Evolutionary conservation across 2,797 vertebrate species (phyloP).

Genomic region (Epinephelus awoara): DNA sequence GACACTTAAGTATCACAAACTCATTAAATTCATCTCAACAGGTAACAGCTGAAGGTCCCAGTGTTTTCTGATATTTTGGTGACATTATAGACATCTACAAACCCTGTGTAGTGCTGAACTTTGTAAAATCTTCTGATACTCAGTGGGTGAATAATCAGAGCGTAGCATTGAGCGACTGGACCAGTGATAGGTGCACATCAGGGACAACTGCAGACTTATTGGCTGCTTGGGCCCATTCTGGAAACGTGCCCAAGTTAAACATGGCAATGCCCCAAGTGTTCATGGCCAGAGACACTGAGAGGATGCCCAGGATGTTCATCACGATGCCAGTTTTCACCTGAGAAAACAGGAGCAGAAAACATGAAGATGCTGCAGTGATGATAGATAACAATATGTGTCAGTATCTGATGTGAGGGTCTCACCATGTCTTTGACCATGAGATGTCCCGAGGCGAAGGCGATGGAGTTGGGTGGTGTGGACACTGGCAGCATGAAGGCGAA

Average conservation of each 20-base stretch:
- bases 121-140: conserved; percentile 4
- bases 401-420: conserved; percentile 44
- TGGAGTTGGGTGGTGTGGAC: conserved; percentile 97
- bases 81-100: conserved; percentile 11
- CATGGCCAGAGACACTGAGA: conserved; percentile 93
- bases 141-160: conserved; percentile 54
- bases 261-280: conserved; percentile 96
- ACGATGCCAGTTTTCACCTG: conserved; percentile 95
- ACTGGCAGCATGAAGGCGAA: conserved; percentile 98
- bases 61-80: conserved; percentile 13
- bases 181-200: conserved; percentile 73
- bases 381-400: not conserved
- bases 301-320: conserved; percentile 95
- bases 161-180: conserved; percentile 79
- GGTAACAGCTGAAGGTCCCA: conserved; percentile 44
- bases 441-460: conserved; percentile 96
- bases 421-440: conserved; percentile 99
- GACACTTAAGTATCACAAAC: conserved; percentile 15
- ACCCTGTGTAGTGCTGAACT: conserved; percentile 47
- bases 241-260: conserved; percentile 90
- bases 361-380: not conserved
- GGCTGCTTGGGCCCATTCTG: conserved; percentile 90
- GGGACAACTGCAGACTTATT: conserved; percentile 80
- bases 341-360: conserved; percentile 26
- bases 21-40: conserved; percentile 10